A percentile compares a stretch with the other conserved stretches of the same genome.
Conservation (phyloP, 2,888 invertebrate species). For the Emmelina monodactyla region DNA sequence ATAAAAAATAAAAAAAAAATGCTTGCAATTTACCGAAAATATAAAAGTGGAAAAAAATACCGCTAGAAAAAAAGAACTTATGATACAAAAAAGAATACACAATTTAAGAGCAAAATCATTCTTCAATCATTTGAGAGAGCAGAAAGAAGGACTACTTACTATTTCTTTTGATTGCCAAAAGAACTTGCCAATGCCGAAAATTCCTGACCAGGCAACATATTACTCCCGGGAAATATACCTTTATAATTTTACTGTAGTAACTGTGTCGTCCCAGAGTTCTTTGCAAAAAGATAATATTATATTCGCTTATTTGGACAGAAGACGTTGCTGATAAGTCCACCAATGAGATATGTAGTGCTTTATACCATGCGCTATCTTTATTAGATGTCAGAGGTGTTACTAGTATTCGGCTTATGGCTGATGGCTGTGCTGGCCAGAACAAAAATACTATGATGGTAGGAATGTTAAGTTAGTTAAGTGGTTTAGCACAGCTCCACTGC, state of each 20-base stretch:
- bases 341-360: conserved; percentile 15
- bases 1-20: too few relatives aligned
- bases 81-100: conserved; percentile 7
- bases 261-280: background rate
- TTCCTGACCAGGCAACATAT: conserved; percentile 7
- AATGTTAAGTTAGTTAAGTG: conserved; percentile 13
- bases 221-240: conserved; percentile 7
- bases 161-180: conserved; percentile 10
- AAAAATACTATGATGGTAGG: conserved; percentile 12
- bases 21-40: conserved; percentile 6
- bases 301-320: background rate
- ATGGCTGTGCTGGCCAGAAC: conserved; percentile 12
- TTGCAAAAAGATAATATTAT: background rate
- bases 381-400: conserved; percentile 5
- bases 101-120: conserved; percentile 4
- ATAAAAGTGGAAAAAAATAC: conserved; percentile 3
- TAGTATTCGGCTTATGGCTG: background rate
- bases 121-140: conserved; percentile 2
- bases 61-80: background rate
- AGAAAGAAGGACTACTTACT: background rate
- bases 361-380: conserved; percentile 9
- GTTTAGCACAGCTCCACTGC: conserved; percentile 3
- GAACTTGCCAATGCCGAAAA: conserved; percentile 6
- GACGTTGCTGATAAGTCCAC: conserved; percentile 15
- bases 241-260: conserved; percentile 6